Evolutionary conservation across 1,140 invertebrate genomes (phyloP).

Genomic region (Branchinecta lynchi): DNA sequence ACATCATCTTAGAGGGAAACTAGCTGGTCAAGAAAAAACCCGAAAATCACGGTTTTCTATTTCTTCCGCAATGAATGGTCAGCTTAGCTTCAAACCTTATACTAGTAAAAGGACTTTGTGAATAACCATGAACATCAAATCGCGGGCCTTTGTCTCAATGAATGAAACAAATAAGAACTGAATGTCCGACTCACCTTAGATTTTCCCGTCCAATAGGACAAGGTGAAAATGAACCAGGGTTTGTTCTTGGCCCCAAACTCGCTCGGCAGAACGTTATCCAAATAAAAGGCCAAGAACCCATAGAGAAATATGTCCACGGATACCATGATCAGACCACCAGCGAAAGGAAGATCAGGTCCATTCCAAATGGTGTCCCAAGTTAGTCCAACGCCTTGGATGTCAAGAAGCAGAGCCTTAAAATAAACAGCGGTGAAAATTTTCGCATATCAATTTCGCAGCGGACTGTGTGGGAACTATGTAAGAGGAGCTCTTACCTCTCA

Average conservation of each 20-base stretch:
- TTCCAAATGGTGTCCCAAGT: conserved; percentile 52
- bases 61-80: too few relatives aligned
- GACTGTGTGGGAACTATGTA: too few relatives aligned
- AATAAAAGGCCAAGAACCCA: conserved; percentile 51
- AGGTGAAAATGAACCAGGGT: background rate
- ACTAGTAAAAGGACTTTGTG: too few relatives aligned
- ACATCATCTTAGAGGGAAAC: too few relatives aligned
- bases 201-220: background rate
- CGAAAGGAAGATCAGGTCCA: conserved; percentile 52
- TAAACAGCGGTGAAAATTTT: background rate
- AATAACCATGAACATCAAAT: background rate
- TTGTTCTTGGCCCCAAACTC: conserved; percentile 20
- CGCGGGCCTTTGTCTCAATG: background rate
- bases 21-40: too few relatives aligned
- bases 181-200: conserved; percentile 23
- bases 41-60: too few relatives aligned
- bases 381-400: conserved; percentile 50
- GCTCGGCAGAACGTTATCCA: conserved; percentile 60
- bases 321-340: conserved; percentile 58
- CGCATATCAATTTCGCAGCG: too few relatives aligned
- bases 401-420: conserved; percentile 50
- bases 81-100: too few relatives aligned
- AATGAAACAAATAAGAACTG: conserved; percentile 15
- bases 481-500: too few relatives aligned
- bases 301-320: conserved; percentile 55